Base-by-base conservation (phyloP, 2,888 invertebrate genomes). In the Andrena flavipes region DNA sequence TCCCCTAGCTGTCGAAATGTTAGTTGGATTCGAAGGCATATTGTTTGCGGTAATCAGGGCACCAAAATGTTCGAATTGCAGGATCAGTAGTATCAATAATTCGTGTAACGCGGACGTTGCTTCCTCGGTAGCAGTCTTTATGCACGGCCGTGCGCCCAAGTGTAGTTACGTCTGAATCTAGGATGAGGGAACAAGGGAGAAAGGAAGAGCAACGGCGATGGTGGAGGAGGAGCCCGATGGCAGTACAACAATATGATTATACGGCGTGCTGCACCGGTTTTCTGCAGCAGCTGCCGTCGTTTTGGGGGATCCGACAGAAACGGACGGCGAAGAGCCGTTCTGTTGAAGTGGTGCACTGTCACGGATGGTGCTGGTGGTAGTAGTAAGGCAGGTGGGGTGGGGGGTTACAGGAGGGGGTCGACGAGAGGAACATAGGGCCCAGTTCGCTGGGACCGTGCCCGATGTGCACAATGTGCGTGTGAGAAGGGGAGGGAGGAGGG, bases 201-300 rank as follows among this genome's bases (percentile, higher is more conserved):
- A 78, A 72, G 83, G 82, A 77, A 71, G 82, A 83, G 72, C 72
- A 78, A 70, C 60, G 74, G 42, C 23, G 74, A 63, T 68, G 85
- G 81, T 63, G 82, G 84, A 82, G 84, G 81, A 84, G 87, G 81
- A 82, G 84, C 80, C 87, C 82, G 81, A 84, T 84, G 86, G 88
- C 80, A 87, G 80, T 82, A 87, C 85, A 90, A 92, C 90, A 92
- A 92, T 92, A 90, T 92, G 92, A 92, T 91, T 91, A 91, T 92
- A 91, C 88, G 80, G 82, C 88, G 86, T 90, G 91, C 89, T 88
- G 91, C 91, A 92, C 92, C 92, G 92, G 92, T 92, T 91, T 89
- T 90, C 88, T 91, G 90, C 90, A 86, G 91, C 91, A 90, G 91
- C 91, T 90, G 90, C 85, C 86, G 87, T 86, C 85, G 89, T 88